These are phyloP conservation scores for Agapornis roseicollis DNA, from an alignment of 2,113 vertebrate genomes.

Conservation along the genomic window DNA sequence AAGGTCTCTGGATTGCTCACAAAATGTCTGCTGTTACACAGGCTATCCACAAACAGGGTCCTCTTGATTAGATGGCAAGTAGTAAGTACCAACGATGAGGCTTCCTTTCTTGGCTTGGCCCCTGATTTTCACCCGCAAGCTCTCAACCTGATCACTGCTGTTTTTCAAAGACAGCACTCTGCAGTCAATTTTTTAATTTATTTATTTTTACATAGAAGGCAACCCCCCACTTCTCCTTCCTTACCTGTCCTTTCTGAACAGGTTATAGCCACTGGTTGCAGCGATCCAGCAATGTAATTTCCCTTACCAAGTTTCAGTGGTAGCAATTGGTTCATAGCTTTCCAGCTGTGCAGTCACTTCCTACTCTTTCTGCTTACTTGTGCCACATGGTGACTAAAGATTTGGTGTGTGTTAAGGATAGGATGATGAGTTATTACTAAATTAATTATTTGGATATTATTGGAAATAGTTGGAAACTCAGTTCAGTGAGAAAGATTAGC, in stretches of 20 bases:
- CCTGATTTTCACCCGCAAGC: neutral
- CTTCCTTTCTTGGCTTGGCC: neutral
- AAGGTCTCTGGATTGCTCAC: no score
- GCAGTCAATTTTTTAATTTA: neutral
- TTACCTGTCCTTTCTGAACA: neutral
- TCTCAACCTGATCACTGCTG: neutral
- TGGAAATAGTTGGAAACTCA: neutral
- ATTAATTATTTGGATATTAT: neutral
- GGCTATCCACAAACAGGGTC: no score
- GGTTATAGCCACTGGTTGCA: neutral
- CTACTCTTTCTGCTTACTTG: neutral
- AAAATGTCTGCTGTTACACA: no score
- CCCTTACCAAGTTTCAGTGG: neutral
- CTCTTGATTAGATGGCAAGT: accelerated
- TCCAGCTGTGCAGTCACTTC: neutral
- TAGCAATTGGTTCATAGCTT: neutral
- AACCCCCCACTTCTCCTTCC: neutral
- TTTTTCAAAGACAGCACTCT: neutral
- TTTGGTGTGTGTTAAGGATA: neutral
- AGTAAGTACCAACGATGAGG: neutral
- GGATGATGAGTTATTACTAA: neutral
- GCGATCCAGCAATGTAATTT: neutral
- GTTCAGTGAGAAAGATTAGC: neutral
- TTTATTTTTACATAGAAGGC: neutral
- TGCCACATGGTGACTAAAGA: neutral